Conservation (phyloP, 2,888 invertebrate species). For the Cantharis lateralis region DNA sequence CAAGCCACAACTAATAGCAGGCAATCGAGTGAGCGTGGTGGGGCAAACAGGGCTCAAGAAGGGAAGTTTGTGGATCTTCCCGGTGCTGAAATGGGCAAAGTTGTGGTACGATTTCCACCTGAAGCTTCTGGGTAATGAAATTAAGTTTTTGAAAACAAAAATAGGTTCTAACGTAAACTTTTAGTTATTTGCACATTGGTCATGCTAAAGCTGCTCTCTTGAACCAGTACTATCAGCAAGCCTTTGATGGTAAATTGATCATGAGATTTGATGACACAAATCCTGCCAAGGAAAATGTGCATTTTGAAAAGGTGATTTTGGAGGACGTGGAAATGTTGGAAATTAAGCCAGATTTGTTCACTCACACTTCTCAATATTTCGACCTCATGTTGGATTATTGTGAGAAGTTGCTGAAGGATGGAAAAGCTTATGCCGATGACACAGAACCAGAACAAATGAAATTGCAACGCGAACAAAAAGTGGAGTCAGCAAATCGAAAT, state of each 20-base stretch:
- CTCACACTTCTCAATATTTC: slow-evolving; percentile 97
- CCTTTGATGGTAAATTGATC: slow-evolving; percentile 91
- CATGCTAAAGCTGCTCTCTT: slow-evolving; percentile 98
- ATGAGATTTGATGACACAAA: slow-evolving; percentile 99
- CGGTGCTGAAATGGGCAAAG: slow-evolving; percentile 96
- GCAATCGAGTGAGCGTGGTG: slow-evolving; percentile 32
- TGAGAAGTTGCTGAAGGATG: slow-evolving; percentile 81
- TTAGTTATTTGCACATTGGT: slow-evolving; percentile 91
- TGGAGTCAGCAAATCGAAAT: slow-evolving; percentile 81
- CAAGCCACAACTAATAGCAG: slow-evolving; percentile 31
- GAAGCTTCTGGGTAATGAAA: slow-evolving; percentile 89
- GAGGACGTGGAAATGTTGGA: slow-evolving; percentile 91
- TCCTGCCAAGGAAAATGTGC: slow-evolving; percentile 96
- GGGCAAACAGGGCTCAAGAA: slow-evolving; percentile 49
- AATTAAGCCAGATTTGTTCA: slow-evolving; percentile 89
- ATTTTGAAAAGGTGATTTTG: slow-evolving; percentile 96
- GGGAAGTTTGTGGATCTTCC: slow-evolving; percentile 95
- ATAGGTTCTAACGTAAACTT: slow-evolving; percentile 19
- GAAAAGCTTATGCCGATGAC: slow-evolving; percentile 96
- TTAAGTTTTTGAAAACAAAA: neutral
- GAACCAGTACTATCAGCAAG: slow-evolving; percentile 95
- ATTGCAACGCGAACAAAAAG: slow-evolving; percentile 85
- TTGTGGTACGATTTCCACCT: slow-evolving; percentile 98
- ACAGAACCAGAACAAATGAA: slow-evolving; percentile 96
- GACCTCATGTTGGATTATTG: slow-evolving; percentile 88